Conservation (phyloP, 2,113 vertebrate species). For the Furnarius figulus region DNA sequence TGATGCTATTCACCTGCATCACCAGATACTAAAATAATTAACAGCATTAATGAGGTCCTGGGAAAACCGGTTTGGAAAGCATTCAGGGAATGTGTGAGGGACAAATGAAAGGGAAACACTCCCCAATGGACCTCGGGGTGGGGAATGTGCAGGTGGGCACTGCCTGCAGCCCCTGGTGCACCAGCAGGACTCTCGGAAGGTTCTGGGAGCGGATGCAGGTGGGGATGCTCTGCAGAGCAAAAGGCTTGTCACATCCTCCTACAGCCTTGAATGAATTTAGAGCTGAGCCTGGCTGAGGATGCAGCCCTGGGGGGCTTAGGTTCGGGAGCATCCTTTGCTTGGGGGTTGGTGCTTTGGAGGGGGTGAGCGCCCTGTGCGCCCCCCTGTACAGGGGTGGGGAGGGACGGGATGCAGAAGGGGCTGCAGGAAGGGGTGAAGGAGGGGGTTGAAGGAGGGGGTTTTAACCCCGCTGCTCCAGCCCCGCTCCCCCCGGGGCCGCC, state of each 20-base stretch:
- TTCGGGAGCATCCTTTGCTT: background rate
- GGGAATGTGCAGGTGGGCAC: background rate
- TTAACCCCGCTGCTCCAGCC: background rate
- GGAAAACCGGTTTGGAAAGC: fast-evolving
- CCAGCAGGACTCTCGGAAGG: background rate
- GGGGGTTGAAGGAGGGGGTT: background rate
- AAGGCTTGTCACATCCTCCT: fast-evolving
- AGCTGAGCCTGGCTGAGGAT: fast-evolving
- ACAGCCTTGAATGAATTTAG: fast-evolving
- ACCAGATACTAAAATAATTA: fast-evolving
- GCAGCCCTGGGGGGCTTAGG: fast-evolving
- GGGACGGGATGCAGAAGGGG: background rate
- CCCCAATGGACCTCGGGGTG: fast-evolving
- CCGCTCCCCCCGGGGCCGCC: background rate
- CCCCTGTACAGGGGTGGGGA: fast-evolving
- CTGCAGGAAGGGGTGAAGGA: no score
- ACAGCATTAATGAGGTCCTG: background rate
- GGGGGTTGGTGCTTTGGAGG: background rate
- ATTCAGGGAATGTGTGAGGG: fast-evolving
- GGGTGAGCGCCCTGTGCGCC: background rate
- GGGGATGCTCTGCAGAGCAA: background rate
- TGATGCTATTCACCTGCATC: background rate
- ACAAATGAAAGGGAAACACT: background rate
- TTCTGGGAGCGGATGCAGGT: background rate
- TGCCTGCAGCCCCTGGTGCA: background rate